Evolutionary conservation across 2,888 invertebrate genomes (phyloP).

Genomic region (Heliconius hortense): DNA sequence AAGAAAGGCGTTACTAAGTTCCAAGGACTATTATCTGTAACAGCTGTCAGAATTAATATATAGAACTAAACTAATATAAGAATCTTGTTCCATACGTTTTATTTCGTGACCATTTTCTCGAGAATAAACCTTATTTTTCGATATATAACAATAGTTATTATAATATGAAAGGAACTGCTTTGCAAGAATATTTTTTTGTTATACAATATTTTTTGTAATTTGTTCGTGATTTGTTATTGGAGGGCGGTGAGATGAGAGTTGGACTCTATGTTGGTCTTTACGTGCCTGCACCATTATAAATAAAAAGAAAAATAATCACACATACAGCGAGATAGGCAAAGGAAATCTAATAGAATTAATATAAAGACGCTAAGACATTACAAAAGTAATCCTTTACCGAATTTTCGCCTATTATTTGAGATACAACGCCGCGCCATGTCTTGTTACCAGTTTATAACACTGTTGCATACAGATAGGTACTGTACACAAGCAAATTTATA

Average conservation of each 20-base stretch:
- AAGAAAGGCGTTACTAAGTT: constrained; percentile 29
- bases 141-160: constrained; percentile 4
- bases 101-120: not conserved
- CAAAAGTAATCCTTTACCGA: no score
- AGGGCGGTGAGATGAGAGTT: not conserved
- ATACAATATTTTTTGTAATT: not conserved
- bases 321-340: no score
- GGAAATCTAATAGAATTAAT: no score
- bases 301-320: no score
- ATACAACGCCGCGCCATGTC: no score
- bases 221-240: not conserved
- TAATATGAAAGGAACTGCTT: not conserved
- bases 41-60: constrained; percentile 33
- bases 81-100: not conserved
- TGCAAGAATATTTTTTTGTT: not conserved
- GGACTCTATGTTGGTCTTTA: no score
- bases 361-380: no score
- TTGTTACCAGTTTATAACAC: no score
- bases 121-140: not conserved
- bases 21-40: constrained; percentile 30
- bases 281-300: no score
- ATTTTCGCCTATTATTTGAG: no score
- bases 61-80: constrained; percentile 12
- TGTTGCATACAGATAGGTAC: no score
- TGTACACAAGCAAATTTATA: not conserved